Percentiles rank a stretch among this genome's conserved stretches.
Conservation (phyloP, 2,797 vertebrate genomes). For the Enoplosus armatus region DNA sequence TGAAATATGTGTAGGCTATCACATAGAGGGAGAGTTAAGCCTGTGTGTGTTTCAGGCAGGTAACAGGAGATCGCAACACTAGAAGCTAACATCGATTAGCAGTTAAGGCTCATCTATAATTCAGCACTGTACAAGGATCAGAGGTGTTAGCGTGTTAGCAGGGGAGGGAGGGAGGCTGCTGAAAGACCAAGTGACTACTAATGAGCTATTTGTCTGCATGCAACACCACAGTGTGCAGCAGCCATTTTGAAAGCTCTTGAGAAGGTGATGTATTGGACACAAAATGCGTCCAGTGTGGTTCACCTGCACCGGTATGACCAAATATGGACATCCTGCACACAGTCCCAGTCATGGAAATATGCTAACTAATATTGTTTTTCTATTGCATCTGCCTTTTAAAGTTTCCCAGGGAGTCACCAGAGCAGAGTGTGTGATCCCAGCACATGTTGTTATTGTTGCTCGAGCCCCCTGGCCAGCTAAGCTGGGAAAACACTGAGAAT, state of each 20-base stretch:
- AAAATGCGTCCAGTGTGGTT: background rate
- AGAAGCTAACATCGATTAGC: conserved; percentile 57
- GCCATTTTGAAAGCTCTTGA: conserved; percentile 44
- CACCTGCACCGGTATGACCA: background rate
- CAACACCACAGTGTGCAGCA: background rate
- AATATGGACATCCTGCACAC: conserved; percentile 44
- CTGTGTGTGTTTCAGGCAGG: conserved; percentile 16
- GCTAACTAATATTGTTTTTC: conserved; percentile 60
- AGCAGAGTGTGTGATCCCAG: conserved; percentile 71
- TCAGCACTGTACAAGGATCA: conserved; percentile 55
- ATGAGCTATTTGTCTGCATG: conserved; percentile 40
- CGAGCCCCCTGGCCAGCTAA: conserved; percentile 66
- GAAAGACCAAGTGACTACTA: conserved; percentile 33
- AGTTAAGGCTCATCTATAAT: conserved; percentile 72
- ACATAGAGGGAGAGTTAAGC: background rate
- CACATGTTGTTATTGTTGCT: conserved; percentile 79
- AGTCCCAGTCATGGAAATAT: conserved; percentile 56
- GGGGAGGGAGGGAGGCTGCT: background rate
- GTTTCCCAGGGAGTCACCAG: conserved; percentile 72
- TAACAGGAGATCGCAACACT: conserved; percentile 40
- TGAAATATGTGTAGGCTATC: background rate
- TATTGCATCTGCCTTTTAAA: conserved; percentile 29
- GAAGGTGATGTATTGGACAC: background rate
- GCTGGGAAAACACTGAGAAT: conserved; percentile 78
- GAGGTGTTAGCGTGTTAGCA: conserved; percentile 60